Evolutionary conservation across 2,888 invertebrate species (phyloP).

Genomic region (Conistra vaccinii): DNA sequence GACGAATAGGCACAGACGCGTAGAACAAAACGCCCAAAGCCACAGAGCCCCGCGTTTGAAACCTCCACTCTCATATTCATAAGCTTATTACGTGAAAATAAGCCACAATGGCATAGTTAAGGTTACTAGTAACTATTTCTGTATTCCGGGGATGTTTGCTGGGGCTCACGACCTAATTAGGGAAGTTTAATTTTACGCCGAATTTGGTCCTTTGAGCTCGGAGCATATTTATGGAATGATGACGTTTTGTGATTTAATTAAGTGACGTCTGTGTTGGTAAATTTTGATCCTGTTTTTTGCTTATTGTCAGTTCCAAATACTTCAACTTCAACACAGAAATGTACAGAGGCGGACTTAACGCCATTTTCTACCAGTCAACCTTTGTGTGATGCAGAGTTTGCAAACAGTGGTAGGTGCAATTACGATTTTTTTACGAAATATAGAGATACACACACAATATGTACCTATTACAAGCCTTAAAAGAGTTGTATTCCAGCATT

Average conservation of each 20-base stretch:
- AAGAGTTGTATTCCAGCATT: no score
- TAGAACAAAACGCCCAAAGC: constrained; percentile 40
- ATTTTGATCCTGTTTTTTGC: neutral
- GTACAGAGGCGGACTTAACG: no score
- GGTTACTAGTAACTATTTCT: constrained; percentile 46
- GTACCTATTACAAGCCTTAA: no score
- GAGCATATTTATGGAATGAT: neutral
- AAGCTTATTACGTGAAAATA: constrained; percentile 49
- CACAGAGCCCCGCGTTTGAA: constrained; percentile 2
- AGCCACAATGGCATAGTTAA: constrained; percentile 36
- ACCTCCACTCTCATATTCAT: constrained; percentile 48
- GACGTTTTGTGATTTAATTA: neutral
- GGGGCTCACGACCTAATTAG: constrained; percentile 42
- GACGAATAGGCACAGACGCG: constrained; percentile 8
- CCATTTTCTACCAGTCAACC: no score
- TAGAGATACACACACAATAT: no score
- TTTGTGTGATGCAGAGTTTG: no score
- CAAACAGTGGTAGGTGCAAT: no score
- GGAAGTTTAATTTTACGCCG: constrained; percentile 21
- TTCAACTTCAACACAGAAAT: no score
- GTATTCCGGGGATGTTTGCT: constrained; percentile 48
- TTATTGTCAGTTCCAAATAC: neutral
- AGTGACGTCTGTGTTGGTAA: neutral
- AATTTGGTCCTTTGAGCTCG: constrained; percentile 22
- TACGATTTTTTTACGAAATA: no score